Evolutionary conservation across 2,888 invertebrate genomes (phyloP), one percentile per base, ranked within the genome.

Genomic region (Crepidodera aurea): DNA sequence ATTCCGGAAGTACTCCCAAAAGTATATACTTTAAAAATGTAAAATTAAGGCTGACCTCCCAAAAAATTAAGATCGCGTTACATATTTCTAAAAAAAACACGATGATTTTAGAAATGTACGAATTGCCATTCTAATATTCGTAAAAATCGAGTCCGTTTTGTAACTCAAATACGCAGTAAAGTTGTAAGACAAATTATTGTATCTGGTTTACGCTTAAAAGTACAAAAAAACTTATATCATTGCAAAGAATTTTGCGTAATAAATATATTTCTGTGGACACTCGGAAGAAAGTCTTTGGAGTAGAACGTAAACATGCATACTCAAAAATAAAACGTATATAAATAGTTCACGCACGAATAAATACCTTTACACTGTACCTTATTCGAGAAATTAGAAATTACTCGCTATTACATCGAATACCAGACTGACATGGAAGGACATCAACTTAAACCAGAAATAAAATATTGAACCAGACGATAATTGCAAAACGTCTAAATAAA

Each of bases 301-400:
- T 55, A 55, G 19, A 54, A 61, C 61, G 56, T 56, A 46, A 48
- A 56, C 48, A 56, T 56, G 39, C 29, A 53, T 40, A 50, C 40
- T 40, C 32, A 12, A 51, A 61, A 59, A 51, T 51, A 51, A 55
- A 60, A 39, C 53, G 15, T 25, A 50, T 42, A 12, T 42, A 51
- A 22, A 61, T 40, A 50, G 54, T 61, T 61, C 37, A 61, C 61
- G 61, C 61, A 61, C 55, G 61, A 56, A 29, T 48, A 19, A 32
- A 5, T 54, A 42, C 29, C 42, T 55, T 51, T 44, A 55, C 27
- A 39, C 8, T 19, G 27, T 22, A 27, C n/a, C 15, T 50, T 19
- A 29, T 48, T 27, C 15, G 48, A 13, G 51, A 55, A 55, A 61
- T 55, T 55, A 61, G 61, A 61, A 61, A 61, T 55, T 50, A 25